Base-by-base conservation (phyloP, 2,888 invertebrate genomes). In the Blomia tropicalis region DNA sequence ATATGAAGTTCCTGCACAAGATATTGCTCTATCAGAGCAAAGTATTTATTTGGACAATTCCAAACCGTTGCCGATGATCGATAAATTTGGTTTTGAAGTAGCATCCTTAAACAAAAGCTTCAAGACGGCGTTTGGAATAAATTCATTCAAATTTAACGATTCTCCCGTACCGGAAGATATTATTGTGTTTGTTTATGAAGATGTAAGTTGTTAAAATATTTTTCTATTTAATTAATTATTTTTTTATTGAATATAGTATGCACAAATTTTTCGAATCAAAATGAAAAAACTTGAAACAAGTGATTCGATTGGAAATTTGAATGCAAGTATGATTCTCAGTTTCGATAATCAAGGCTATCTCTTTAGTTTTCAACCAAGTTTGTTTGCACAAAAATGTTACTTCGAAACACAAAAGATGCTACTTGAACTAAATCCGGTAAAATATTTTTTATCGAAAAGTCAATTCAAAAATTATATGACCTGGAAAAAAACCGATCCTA, bases 271-370 rank as follows among this genome's bases (percentile, higher is more conserved):
- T 7, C 7, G 36, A 36, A 7, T 36, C 17, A 17, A 36, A 36
- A 36, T 11, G 36, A 36, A 36, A 11, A 17, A 36, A 36, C 36
- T 36, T 7, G 7, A 36, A 36, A n/a, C n/a, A n/a, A 36, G 36
- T 17, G 36, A 36, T 36, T 36, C 17, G 36, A 36, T 36, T 36
- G 36, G 36, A 17, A n/a, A 36, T 36, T 17, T 7, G 17, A 36
- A 36, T 11, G 36, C 7, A 36, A 36, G 17, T 36, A 36, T 36
- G 36, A 36, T 47, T 14, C 22, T 47, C 14, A 27, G 51, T n/a
- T 25, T 27, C 7, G 51, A 47, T n/a, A 47, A 47, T 47, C 7
- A 47, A 11, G 51, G 51, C 51, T 47, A 47, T n/a, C n/a, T 47
- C 51, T 47, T 47, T 47, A 7, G 22, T 27, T 19, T 7, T 7